Evolutionary conservation across 1,140 invertebrate genomes (phyloP).

Genomic region (Hypothenemus hampei): DNA sequence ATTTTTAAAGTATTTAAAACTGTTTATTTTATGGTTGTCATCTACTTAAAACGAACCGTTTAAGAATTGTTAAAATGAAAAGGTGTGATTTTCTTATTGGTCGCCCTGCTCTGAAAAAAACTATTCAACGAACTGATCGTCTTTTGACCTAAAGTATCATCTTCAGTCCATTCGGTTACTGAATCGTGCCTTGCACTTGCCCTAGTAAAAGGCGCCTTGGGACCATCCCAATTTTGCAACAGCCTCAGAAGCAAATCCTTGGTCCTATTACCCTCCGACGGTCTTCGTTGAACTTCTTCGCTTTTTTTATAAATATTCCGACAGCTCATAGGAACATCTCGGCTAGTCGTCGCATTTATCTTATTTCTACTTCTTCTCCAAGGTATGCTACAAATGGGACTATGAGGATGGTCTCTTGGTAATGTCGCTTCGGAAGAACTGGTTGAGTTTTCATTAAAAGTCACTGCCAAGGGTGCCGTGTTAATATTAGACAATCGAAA

Average conservation of each 20-base stretch:
- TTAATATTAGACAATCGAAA: conserved; percentile 66
- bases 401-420: conserved; percentile 29
- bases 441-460: background rate
- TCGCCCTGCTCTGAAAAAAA: conserved; percentile 60
- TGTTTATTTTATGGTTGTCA: background rate
- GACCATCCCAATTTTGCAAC: conserved; percentile 54
- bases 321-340: conserved; percentile 59
- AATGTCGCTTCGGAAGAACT: background rate
- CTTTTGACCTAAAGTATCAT: conserved; percentile 50
- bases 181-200: conserved; percentile 51
- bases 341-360: conserved; percentile 52
- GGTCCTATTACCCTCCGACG: conserved; percentile 18
- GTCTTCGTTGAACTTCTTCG: conserved; percentile 4
- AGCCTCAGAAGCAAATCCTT: conserved; percentile 25
- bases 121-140: conserved; percentile 65
- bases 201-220: conserved; percentile 49
- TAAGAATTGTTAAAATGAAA: conserved; percentile 37
- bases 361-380: conserved; percentile 56
- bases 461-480: conserved; percentile 44
- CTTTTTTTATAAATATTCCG: conserved; percentile 30
- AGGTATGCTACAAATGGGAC: conserved; percentile 42
- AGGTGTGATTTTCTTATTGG: conserved; percentile 48
- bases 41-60: no score
- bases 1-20: conserved; percentile 3
- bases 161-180: conserved; percentile 54